phyloP scores from a whole-genome alignment of 2,113 vertebrate genomes.

The Arenaria interpres region DNA sequence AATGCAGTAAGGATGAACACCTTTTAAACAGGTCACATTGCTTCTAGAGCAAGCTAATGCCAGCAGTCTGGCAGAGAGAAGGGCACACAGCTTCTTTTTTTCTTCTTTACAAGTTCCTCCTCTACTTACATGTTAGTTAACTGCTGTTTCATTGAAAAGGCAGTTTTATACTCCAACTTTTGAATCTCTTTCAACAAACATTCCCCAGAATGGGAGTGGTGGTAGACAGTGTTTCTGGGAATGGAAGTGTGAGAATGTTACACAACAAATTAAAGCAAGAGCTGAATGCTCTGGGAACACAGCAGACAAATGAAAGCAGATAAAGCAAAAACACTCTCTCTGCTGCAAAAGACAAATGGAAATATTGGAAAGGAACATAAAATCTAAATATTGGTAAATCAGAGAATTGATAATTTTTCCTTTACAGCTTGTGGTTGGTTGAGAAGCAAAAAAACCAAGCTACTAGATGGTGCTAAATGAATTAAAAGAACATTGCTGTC shows the following conservation, averaged over 20 bases:
- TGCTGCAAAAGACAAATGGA: not conserved
- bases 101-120: not conserved
- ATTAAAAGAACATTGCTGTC: not conserved
- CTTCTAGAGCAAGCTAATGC: not conserved
- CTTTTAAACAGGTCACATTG: not conserved
- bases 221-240: not conserved
- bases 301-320: not conserved
- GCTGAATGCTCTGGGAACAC: not conserved
- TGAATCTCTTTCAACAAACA: not conserved
- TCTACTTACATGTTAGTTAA: not conserved
- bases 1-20: fast-evolving
- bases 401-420: not conserved
- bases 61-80: not conserved
- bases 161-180: not conserved
- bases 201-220: not conserved
- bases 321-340: not conserved
- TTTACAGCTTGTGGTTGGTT: not conserved
- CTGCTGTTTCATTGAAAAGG: not conserved
- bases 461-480: not conserved
- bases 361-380: not conserved
- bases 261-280: not conserved
- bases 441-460: not conserved
- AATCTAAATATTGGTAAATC: not conserved
- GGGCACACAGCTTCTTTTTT: not conserved
- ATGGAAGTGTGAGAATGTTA: not conserved